Evolutionary conservation across 2,888 invertebrate species (phyloP).

Genomic region (Drosophila kuntzei): DNA sequence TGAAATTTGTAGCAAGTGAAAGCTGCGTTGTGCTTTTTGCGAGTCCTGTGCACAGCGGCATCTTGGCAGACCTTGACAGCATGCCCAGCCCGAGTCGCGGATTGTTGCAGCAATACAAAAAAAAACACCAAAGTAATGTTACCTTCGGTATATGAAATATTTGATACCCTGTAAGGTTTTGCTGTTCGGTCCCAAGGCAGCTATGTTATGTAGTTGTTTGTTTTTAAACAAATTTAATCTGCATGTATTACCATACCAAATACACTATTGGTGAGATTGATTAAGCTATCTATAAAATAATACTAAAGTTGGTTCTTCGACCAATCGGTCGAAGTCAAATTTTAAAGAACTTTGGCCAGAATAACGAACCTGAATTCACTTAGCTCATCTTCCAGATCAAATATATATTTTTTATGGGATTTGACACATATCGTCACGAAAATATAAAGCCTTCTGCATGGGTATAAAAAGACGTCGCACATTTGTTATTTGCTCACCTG

Average conservation of each 20-base stretch:
- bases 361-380: too few relatives aligned
- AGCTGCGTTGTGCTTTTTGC: conserved; percentile 70
- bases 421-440: background rate
- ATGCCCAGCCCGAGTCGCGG: conserved; percentile 19
- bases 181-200: too few relatives aligned
- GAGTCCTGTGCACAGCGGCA: conserved; percentile 35
- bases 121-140: background rate
- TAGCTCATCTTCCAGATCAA: too few relatives aligned
- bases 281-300: too few relatives aligned
- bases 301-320: too few relatives aligned
- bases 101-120: conserved; percentile 43
- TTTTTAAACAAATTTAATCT: too few relatives aligned
- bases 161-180: background rate
- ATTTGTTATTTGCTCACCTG: conserved; percentile 47
- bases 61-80: conserved; percentile 55
- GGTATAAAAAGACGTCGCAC: conserved; percentile 28
- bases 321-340: too few relatives aligned
- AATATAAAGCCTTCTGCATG: background rate
- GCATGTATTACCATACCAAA: too few relatives aligned
- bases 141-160: background rate
- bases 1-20: conserved; percentile 48
- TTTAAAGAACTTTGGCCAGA: too few relatives aligned
- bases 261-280: too few relatives aligned
- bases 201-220: too few relatives aligned
- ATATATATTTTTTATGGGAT: too few relatives aligned